Evolutionary conservation across 1,140 invertebrate species (phyloP).

Genomic region (Coboldia fuscipes): DNA sequence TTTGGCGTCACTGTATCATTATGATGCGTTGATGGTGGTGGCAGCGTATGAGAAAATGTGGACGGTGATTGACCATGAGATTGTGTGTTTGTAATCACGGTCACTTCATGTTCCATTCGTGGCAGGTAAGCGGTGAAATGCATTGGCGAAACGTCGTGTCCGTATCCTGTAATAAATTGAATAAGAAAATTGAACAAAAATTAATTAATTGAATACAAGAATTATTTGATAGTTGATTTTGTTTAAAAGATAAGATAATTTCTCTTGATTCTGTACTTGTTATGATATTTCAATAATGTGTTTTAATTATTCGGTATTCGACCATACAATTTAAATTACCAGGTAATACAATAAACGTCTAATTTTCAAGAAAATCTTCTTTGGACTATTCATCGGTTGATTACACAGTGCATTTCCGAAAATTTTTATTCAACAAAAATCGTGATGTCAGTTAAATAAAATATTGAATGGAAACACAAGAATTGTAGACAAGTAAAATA

Average conservation of each 20-base stretch:
- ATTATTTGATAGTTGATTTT: neutral
- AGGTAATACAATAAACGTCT: too few species aligned
- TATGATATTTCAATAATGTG: neutral
- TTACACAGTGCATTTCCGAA: too few species aligned
- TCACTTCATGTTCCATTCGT: constrained; percentile 26
- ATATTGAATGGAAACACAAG: too few species aligned
- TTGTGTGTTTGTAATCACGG: constrained; percentile 23
- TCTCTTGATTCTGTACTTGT: neutral
- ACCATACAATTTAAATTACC: neutral
- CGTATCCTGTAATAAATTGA: constrained; percentile 25
- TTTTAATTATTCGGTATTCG: neutral
- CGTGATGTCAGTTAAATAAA: too few species aligned
- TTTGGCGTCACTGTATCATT: constrained; percentile 2
- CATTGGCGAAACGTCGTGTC: constrained; percentile 34
- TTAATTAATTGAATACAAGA: neutral
- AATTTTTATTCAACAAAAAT: too few species aligned
- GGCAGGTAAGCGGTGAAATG: constrained; percentile 38
- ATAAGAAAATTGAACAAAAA: constrained; percentile 1
- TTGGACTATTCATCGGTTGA: too few species aligned
- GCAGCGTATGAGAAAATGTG: constrained; percentile 13
- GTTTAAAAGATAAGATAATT: neutral
- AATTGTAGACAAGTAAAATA: too few species aligned
- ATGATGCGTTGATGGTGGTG: constrained; percentile 8
- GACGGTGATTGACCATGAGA: too few species aligned
- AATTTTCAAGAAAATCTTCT: too few species aligned